A percentile compares a stretch with the other conserved stretches of the same genome.
phyloP scores from a whole-genome alignment of 2,113 vertebrate species.

The Cercopithecus mona region DNA sequence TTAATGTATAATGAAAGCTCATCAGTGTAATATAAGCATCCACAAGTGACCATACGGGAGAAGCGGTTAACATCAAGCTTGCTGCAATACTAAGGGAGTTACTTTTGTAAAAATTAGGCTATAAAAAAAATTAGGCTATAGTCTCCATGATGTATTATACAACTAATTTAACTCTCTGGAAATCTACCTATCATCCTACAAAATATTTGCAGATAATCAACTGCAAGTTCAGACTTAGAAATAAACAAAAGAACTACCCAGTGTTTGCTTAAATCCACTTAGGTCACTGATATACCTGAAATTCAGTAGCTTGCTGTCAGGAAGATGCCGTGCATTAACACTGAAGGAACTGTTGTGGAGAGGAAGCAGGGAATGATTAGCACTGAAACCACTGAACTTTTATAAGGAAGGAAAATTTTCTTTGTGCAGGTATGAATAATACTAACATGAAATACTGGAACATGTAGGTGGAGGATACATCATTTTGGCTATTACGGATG shows the following conservation, averaged over 20 bases:
- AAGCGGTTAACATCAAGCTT: neutral
- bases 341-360: neutral
- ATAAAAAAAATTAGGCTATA: neutral
- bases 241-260: neutral
- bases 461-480: neutral
- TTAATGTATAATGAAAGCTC: neutral
- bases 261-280: neutral
- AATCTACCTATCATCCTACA: neutral
- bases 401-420: neutral
- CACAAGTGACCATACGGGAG: neutral
- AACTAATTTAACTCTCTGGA: neutral
- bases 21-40: neutral
- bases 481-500: neutral
- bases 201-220: slow-evolving; percentile 1
- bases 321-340: neutral
- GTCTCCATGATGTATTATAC: neutral
- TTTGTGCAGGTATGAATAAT: neutral
- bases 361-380: neutral
- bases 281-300: neutral
- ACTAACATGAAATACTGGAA: neutral
- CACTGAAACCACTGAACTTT: neutral
- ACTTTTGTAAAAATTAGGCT: slow-evolving; percentile 5
- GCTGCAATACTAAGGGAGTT: neutral
- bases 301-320: neutral
- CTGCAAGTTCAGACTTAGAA: neutral